Conservation (phyloP, 2,888 invertebrate genomes). For the Gastrophysa polygoni region DNA sequence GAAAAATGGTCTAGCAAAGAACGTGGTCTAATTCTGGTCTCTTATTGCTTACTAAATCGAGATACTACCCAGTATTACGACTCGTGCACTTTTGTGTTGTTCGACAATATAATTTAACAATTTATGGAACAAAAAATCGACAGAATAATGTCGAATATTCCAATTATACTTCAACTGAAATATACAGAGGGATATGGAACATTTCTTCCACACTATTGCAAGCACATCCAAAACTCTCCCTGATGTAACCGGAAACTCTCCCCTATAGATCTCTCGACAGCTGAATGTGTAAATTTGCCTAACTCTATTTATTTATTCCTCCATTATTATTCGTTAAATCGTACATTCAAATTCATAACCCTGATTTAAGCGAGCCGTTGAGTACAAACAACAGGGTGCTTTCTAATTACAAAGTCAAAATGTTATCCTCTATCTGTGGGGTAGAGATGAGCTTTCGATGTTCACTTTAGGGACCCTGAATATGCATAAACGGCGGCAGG, state of each 20-base stretch:
- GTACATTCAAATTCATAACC: conserved; percentile 57
- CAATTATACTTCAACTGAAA: too few species aligned
- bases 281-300: conserved; percentile 58
- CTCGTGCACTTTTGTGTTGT: too few species aligned
- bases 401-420: conserved; percentile 59
- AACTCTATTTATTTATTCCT: conserved; percentile 58
- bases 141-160: too few species aligned
- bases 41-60: too few species aligned
- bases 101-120: too few species aligned
- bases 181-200: conserved; percentile 9
- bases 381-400: conserved; percentile 53
- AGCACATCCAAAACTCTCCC: conserved; percentile 17
- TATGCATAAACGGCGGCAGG: not conserved
- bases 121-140: too few species aligned
- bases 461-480: not conserved
- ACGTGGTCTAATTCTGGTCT: too few species aligned
- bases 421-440: conserved; percentile 25
- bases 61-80: too few species aligned
- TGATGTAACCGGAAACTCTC: conserved; percentile 39
- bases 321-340: conserved; percentile 58
- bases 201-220: not conserved
- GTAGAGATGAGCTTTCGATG: conserved; percentile 25
- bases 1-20: too few species aligned
- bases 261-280: conserved; percentile 45
- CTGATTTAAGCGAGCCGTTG: conserved; percentile 54